Base-by-base conservation (phyloP, 1,140 invertebrate species). In the Drosophila tani region DNA sequence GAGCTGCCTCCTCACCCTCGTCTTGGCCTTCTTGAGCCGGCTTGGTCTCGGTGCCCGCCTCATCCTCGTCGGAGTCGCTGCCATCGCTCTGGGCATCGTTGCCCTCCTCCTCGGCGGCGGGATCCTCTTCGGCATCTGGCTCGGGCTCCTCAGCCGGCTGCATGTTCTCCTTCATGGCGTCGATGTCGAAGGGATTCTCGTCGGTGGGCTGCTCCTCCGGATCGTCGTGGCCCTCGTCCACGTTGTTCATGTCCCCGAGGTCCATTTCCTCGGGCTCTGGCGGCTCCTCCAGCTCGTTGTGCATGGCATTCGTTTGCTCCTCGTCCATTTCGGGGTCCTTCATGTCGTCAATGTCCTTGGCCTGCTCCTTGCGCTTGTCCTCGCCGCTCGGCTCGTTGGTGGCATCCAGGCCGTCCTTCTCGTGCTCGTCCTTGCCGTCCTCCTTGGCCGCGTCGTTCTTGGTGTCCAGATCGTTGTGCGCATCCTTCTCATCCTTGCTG, bases 191-290 rank as follows among this genome's bases (percentile, higher is more conserved):
- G 3, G 96, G 96, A 94, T 97, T 96, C 82, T 97, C 95, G 47
- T 95, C 93, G 17, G 94, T 94, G 65, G 95, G 94, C 38, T 95
- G 94, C 17, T 93, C 90, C 41, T 94, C 92, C 15, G 94, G 93
- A 49, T 94, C 93, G 24, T 93, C 94, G 69, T 96, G 95, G n/a
- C 95, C 95, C 51, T 96, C 96, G 88, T 98, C 97, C 5, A 98
- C 92, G 88, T 98, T 95, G 47, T 97, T 93, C 93, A 98, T 96
- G 55, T 98, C 97, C 7, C 97, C 97, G 64, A 99, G 91, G 82
- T 99, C 97, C 90, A 98, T 95, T 19, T 96, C 94, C 93, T 98
- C 97, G 7, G 97, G 95, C 88, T 98, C 97, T 1, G 96, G 95
- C 46, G 95, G 94, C 71, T 95, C 95, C 82, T 95, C 94, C 59